phyloP scores from a whole-genome alignment of 2,888 invertebrate genomes.

The Drosophila histrio region DNA sequence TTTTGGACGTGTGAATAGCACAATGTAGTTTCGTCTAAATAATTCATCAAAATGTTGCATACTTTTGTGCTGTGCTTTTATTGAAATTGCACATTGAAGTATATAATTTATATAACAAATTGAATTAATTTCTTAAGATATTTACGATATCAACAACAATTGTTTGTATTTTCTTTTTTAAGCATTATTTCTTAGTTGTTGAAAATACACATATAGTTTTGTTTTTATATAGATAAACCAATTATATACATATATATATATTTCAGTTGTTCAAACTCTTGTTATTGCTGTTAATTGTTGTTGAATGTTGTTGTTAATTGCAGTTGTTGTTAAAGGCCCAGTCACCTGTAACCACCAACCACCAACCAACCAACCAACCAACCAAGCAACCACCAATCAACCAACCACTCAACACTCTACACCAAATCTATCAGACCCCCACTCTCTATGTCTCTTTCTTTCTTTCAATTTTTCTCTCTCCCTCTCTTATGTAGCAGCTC shows the following conservation, averaged over 20 bases:
- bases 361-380: conserved; percentile 42
- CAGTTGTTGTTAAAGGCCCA: conserved; percentile 64
- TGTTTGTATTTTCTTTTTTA: neutral
- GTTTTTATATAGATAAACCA: neutral
- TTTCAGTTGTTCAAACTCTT: conserved; percentile 29
- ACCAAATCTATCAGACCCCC: conserved; percentile 14
- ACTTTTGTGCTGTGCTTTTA: neutral
- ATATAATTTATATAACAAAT: neutral
- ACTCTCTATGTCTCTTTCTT: conserved; percentile 29
- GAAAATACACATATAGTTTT: neutral
- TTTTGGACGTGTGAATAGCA: conserved; percentile 18
- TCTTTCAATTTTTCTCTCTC: conserved; percentile 24
- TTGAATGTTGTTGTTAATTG: conserved; percentile 67
- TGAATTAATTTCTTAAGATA: neutral
- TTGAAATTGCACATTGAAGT: neutral
- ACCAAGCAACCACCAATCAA: conserved; percentile 37
- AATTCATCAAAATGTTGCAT: conserved; percentile 6
- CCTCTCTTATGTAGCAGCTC: conserved; percentile 28
- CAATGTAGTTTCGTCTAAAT: conserved; percentile 6
- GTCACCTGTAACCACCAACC: conserved; percentile 24
- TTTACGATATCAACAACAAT: no score
- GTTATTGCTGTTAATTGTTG: conserved; percentile 50
- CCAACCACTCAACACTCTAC: conserved; percentile 27
- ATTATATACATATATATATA: neutral
- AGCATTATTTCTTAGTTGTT: conserved; percentile 7